phyloP scores from a whole-genome alignment of 53 echinoderm and acorn worm genomes.

The Actinopyga echinites region DNA sequence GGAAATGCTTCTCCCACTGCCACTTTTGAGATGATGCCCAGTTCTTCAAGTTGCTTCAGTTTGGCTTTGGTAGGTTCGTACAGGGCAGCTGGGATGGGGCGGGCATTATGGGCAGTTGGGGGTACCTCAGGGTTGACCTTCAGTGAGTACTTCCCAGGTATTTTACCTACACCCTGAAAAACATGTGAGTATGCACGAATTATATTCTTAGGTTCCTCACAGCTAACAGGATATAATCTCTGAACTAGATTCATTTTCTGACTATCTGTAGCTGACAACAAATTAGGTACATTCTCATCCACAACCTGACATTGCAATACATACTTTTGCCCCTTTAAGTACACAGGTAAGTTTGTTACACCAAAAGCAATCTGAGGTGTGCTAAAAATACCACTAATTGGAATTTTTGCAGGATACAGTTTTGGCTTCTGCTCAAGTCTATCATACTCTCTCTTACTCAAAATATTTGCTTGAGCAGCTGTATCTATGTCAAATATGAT shows the following conservation, averaged over 20 bases:
- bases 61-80: background rate
- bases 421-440: background rate
- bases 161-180: background rate
- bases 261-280: conserved; percentile 16
- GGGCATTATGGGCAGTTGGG: background rate
- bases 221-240: background rate
- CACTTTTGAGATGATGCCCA: background rate
- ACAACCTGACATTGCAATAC: conserved; percentile 10
- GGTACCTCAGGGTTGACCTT: background rate
- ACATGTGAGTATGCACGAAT: background rate
- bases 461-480: conserved; percentile 15
- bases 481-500: conserved; percentile 1
- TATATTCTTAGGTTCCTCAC: background rate
- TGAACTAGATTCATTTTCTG: conserved; percentile 8
- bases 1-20: conserved; percentile 24
- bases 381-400: background rate
- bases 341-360: conserved; percentile 18
- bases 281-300: conserved; percentile 11
- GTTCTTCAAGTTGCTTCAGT: background rate
- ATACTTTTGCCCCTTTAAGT: background rate
- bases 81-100: background rate
- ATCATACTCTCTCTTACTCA: background rate
- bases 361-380: conserved; percentile 7
- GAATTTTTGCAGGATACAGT: background rate
- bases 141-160: background rate